These are phyloP conservation scores for Decapterus maruadsi DNA, from an alignment of 2,797 vertebrate genomes.

Conservation along the genomic window DNA sequence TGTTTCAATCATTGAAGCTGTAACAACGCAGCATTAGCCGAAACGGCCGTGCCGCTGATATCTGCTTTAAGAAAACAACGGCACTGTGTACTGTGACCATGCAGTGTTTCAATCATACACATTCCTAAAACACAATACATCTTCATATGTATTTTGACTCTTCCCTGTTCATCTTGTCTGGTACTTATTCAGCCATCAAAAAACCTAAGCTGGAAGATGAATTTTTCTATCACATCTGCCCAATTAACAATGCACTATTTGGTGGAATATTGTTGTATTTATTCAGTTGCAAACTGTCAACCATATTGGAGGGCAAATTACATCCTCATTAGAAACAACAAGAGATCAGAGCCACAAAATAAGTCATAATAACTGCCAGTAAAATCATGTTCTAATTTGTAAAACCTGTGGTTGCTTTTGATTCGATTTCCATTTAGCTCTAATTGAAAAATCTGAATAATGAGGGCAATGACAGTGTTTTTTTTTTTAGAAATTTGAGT, in stretches of 20 bases:
- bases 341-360: slow-evolving; percentile 44
- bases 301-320: slow-evolving; percentile 41
- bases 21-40: too few relatives aligned
- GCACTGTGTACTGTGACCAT: background rate
- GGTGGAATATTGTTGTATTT: slow-evolving; percentile 35
- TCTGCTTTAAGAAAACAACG: background rate
- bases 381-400: slow-evolving; percentile 57
- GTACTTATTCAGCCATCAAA: background rate
- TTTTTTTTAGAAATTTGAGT: slow-evolving; percentile 21
- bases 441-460: slow-evolving; percentile 51
- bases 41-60: too few relatives aligned
- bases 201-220: slow-evolving; percentile 13
- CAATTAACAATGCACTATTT: slow-evolving; percentile 16
- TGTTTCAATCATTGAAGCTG: too few relatives aligned
- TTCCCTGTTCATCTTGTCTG: background rate
- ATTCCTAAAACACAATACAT: background rate
- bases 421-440: slow-evolving; percentile 53
- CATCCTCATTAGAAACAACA: slow-evolving; percentile 48
- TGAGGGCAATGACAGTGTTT: slow-evolving; percentile 25
- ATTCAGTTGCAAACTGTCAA: slow-evolving; percentile 37
- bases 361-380: slow-evolving; percentile 48
- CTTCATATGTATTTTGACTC: background rate
- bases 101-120: too few relatives aligned
- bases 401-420: slow-evolving; percentile 52
- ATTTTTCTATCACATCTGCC: slow-evolving; percentile 9